Percentiles rank a stretch among this genome's conserved stretches.
Evolutionary conservation across 2,113 vertebrate genomes (phyloP).

Genomic region (Hydrolagus affinis): DNA sequence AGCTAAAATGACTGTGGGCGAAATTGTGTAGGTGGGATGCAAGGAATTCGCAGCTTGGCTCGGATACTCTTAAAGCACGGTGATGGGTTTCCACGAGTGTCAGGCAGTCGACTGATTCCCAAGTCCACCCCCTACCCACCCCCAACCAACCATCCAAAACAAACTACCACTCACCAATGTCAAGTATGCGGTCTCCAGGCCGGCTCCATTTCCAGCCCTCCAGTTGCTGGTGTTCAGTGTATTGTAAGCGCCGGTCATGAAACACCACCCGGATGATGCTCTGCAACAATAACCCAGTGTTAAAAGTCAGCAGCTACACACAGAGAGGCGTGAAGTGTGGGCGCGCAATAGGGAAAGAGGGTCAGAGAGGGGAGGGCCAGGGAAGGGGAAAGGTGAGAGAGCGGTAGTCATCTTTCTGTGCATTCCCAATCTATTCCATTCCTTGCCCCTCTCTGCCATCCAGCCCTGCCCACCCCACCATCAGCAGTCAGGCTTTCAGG

Average conservation of each 20-base stretch:
- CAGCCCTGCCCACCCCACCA: no score
- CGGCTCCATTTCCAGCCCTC: constrained; percentile 90
- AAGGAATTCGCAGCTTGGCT: no score
- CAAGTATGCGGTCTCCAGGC: constrained; percentile 87
- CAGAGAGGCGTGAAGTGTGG: neutral
- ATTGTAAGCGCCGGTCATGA: constrained; percentile 85
- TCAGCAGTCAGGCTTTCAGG: no score
- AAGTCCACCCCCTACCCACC: no score
- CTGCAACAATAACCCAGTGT: constrained; percentile 49
- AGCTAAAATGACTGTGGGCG: no score
- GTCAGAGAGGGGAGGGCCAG: neutral
- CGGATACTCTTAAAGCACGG: no score
- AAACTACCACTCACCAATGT: constrained; percentile 65
- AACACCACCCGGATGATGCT: constrained; percentile 87
- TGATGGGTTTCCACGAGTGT: neutral
- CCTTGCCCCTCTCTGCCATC: no score
- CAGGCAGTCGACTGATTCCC: neutral
- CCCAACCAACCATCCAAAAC: neutral
- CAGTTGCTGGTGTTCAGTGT: constrained; percentile 84
- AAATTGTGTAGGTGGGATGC: no score
- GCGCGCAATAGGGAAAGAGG: neutral
- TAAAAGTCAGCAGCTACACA: neutral
- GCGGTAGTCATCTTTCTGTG: no score
- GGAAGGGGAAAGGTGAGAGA: neutral
- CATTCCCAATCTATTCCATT: no score